Base-by-base conservation (phyloP, 2,888 invertebrate genomes). In the Octodonta nipae region DNA sequence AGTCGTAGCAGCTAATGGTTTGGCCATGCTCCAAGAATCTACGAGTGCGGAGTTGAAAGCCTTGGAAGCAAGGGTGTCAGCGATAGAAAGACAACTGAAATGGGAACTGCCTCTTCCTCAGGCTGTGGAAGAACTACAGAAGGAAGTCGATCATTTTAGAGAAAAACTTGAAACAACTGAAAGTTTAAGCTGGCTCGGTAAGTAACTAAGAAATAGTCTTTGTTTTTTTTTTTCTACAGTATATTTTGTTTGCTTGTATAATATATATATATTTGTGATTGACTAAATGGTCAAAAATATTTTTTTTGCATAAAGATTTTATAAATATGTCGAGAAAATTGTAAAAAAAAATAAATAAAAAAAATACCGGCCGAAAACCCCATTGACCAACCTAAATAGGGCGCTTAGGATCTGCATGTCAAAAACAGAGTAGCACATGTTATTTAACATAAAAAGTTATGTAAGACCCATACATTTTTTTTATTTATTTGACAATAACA, bases 171-270 rank as follows among this genome's bases (percentile, higher is more conserved):
- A 75, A 51, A 72, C 70, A 13, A 68, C 70, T 33, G 72, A 73
- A 50, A 69, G 68, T 51, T 65, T 73, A 46, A 71, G 70, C 56
- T 73, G 73, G 73, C 61, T 73, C 42, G 72, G 74, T 73, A 54
- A 65, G 65, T 22, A 2, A 3, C 2, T 2, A 11, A 11, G 4
- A 3, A 2, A 11, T 3, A 3, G 22, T 4, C n/a, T n/a, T 6
- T 20, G 20, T 20, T 20, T 20, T n/a, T n/a, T 20, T n/a, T 20
- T 20, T 20, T 6, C n/a, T 20, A n/a, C 6, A 20, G 6, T 20
- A 20, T 20, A 20, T 20, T 20, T 20, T 20, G 7, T 20, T 20
- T 20, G 20, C 20, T 6, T 20, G 6, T 7, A n/a, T 7, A 20
- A 6, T 20, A 20, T 7, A 20, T 20, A 20, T 20, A n/a, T n/a